phyloP scores from a whole-genome alignment of 2,113 vertebrate genomes.

The Maccullochella peelii region DNA sequence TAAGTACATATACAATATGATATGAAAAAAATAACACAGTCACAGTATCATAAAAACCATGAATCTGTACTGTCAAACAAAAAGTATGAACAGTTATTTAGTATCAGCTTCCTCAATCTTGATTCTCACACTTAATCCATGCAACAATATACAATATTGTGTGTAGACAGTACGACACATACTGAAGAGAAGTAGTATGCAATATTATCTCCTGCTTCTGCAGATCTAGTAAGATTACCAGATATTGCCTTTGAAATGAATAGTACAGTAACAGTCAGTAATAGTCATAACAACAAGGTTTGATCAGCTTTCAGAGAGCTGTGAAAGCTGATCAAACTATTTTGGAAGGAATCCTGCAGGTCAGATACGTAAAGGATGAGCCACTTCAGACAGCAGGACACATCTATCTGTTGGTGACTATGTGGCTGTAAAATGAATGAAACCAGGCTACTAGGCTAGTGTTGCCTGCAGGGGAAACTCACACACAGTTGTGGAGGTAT shows the following conservation, averaged over 20 bases:
- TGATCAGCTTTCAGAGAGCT: neutral
- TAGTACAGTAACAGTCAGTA: too few species aligned
- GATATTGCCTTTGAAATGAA: neutral
- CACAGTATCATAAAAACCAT: neutral
- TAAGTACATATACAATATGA: neutral
- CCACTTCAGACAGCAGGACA: neutral
- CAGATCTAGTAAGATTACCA: neutral
- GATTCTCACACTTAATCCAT: neutral
- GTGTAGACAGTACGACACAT: neutral
- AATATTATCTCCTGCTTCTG: neutral
- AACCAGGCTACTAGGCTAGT: constrained; percentile 64
- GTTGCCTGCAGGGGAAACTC: constrained; percentile 52
- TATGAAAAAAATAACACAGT: neutral
- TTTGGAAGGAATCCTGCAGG: neutral
- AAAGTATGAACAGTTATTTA: neutral
- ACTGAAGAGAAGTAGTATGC: neutral
- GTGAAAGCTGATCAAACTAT: too few species aligned
- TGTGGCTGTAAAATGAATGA: constrained; percentile 25
- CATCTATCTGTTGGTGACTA: neutral
- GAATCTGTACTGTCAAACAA: neutral
- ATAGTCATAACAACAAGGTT: neutral
- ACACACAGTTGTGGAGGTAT: constrained; percentile 31
- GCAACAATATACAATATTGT: neutral
- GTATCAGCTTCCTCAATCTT: neutral
- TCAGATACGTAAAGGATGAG: neutral